Conservation (phyloP, 1,140 invertebrate genomes). For the Cyclina sinensis region DNA sequence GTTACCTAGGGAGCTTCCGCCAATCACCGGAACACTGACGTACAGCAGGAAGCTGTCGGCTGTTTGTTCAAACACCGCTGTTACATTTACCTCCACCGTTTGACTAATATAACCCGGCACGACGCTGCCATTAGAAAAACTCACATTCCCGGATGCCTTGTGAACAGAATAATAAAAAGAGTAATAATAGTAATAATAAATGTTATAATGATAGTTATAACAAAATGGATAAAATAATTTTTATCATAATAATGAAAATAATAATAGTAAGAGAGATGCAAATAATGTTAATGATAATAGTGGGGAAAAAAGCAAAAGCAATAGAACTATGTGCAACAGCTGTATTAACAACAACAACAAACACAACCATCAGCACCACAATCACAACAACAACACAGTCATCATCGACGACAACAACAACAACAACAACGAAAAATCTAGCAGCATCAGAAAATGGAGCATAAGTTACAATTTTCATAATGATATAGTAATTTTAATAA, state of each 20-base stretch:
- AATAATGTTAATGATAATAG: not conserved
- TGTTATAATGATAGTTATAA: too few species aligned
- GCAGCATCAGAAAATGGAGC: too few species aligned
- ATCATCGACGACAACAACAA: too few species aligned
- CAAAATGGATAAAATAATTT: too few species aligned
- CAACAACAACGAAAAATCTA: too few species aligned
- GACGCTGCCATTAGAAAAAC: not conserved
- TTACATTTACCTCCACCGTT: constrained; percentile 8
- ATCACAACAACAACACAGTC: too few species aligned
- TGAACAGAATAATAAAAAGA: not conserved
- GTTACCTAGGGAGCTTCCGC: constrained; percentile 25
- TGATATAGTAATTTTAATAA: too few species aligned
- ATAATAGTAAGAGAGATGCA: too few species aligned
- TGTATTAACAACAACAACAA: not conserved
- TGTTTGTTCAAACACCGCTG: not conserved
- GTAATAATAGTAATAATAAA: too few species aligned
- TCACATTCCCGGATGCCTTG: constrained; percentile 16
- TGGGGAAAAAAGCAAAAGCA: not conserved
- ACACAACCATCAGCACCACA: not conserved
- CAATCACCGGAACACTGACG: not conserved
- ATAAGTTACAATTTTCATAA: too few species aligned
- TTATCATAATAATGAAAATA: too few species aligned
- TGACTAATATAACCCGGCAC: constrained; percentile 9
- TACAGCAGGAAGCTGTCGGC: not conserved
- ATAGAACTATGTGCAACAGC: not conserved